Conservation (phyloP, 2,797 vertebrate genomes). For the Leuciscus waleckii region DNA sequence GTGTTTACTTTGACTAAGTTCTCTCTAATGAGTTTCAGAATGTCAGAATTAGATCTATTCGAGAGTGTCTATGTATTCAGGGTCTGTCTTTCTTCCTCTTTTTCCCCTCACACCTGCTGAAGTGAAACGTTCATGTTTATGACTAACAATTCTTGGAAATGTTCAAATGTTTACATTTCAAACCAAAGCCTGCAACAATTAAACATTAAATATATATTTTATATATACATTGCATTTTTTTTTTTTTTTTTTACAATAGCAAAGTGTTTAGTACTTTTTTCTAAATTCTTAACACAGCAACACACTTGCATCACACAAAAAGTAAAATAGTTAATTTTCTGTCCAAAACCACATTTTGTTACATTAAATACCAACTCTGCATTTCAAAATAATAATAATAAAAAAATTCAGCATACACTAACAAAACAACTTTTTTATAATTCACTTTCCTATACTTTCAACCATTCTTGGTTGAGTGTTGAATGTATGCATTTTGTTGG, state of each 20-base stretch:
- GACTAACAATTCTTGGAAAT: not conserved
- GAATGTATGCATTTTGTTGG: no score
- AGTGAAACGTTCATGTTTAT: not conserved
- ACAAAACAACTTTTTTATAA: no score
- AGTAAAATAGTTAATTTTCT: no score
- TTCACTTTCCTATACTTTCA: no score
- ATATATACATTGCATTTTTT: not conserved
- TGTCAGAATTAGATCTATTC: conserved; percentile 11
- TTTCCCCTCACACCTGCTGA: conserved; percentile 20
- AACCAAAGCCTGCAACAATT: not conserved
- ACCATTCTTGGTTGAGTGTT: no score
- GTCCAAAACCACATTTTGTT: no score
- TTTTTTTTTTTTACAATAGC: not conserved
- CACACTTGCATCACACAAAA: no score
- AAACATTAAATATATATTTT: not conserved
- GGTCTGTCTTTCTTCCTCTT: conserved; percentile 12
- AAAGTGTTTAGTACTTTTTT: no score
- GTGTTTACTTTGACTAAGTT: not conserved
- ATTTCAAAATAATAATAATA: no score
- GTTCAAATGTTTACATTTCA: not conserved
- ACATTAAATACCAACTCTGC: no score
- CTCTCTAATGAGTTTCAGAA: not conserved
- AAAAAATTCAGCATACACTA: no score
- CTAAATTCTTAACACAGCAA: no score
- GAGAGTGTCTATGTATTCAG: not conserved